A percentile compares a stretch with the other conserved stretches of the same genome.
phyloP scores from a whole-genome alignment of 37 sponge, comb jelly and placozoan species.

The Theonella swinhoei region DNA sequence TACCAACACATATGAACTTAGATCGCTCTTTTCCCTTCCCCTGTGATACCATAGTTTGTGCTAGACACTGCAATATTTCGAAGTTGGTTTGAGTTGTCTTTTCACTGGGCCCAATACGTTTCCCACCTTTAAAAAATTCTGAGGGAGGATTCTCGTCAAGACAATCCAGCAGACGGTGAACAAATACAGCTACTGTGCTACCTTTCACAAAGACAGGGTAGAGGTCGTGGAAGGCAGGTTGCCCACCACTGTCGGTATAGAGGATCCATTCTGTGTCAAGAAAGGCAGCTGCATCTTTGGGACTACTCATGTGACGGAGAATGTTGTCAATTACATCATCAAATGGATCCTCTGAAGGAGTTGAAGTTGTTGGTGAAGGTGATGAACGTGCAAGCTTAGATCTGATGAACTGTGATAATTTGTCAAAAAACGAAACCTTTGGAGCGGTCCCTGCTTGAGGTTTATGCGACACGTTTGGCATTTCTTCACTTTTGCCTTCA shows the following conservation, averaged over 20 bases:
- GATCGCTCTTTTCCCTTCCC: not conserved
- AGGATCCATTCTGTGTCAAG: not conserved
- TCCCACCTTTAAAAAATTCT: not conserved
- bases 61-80: not conserved
- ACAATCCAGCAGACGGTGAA: not conserved
- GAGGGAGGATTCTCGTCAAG: not conserved
- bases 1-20: not conserved
- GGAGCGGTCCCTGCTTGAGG: too few relatives aligned
- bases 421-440: too few relatives aligned
- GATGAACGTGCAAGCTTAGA: too few relatives aligned
- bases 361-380: too few relatives aligned
- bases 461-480: too few relatives aligned
- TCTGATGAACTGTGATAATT: too few relatives aligned
- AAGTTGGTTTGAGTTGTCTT: not conserved
- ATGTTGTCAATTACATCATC: too few relatives aligned
- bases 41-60: not conserved
- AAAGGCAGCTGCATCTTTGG: not conserved
- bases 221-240: slow-evolving; percentile 7
- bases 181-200: not conserved
- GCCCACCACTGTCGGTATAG: slow-evolving; percentile 23
- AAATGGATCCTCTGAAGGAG: too few relatives aligned
- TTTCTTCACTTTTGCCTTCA: too few relatives aligned
- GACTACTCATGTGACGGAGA: too few relatives aligned
- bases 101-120: not conserved
- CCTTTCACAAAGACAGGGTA: not conserved